These are phyloP conservation scores for Neelides folsomi DNA, from an alignment of 2,888 invertebrate genomes.

Conservation along the genomic window DNA sequence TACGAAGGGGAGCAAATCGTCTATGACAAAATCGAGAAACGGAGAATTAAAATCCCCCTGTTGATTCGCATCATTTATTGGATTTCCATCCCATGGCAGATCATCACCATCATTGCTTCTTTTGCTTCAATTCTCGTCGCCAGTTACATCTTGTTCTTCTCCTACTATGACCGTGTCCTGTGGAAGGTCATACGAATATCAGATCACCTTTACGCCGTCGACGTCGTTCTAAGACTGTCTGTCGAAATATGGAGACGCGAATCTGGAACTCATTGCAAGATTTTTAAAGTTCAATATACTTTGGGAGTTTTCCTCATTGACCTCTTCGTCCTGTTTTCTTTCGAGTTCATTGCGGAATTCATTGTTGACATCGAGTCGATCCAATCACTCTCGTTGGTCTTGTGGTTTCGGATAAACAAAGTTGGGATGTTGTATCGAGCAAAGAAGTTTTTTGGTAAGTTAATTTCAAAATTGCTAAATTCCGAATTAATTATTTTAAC, in stretches of 20 bases:
- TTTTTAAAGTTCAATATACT: slow-evolving; percentile 17
- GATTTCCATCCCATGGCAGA: slow-evolving; percentile 1
- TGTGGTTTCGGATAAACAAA: slow-evolving; percentile 18
- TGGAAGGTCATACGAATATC: slow-evolving; percentile 11
- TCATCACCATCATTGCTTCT: background rate
- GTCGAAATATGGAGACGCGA: slow-evolving; percentile 22
- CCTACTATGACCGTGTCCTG: slow-evolving; percentile 12
- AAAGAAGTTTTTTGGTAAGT: slow-evolving; percentile 14
- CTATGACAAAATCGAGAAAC: no score
- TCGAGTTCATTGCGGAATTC: slow-evolving; percentile 11
- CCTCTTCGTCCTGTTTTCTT: slow-evolving; percentile 12
- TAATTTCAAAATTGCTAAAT: slow-evolving; percentile 10
- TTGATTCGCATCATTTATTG: background rate
- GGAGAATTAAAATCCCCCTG: background rate
- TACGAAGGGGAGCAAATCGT: no score
- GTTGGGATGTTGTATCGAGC: slow-evolving; percentile 16
- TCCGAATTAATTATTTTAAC: no score
- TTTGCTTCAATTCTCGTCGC: background rate
- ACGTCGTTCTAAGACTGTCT: slow-evolving; percentile 13
- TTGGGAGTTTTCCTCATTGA: slow-evolving; percentile 16
- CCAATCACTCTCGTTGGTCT: slow-evolving; percentile 2
- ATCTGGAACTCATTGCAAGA: slow-evolving; percentile 8
- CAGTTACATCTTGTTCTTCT: slow-evolving; percentile 13
- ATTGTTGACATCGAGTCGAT: background rate
- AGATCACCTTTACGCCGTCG: slow-evolving; percentile 11